These are phyloP conservation scores for Mantis religiosa DNA, from an alignment of 2,888 invertebrate genomes.

Conservation along the genomic window DNA sequence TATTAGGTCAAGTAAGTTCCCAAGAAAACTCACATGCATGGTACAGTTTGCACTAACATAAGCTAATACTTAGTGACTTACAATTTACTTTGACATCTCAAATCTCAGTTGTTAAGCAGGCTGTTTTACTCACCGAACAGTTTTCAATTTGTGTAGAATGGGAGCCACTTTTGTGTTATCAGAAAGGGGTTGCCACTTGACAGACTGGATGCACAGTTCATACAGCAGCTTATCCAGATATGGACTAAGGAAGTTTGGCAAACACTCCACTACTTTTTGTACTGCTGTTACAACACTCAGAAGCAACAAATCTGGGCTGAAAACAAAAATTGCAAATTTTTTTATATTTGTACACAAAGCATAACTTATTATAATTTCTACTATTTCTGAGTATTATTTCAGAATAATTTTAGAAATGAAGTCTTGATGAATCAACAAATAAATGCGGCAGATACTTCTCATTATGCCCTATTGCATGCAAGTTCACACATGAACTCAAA, in stretches of 20 bases:
- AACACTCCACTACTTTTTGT: constrained; percentile 74
- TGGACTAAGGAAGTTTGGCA: constrained; percentile 80
- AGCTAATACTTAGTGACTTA: too few species aligned
- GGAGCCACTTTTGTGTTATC: constrained; percentile 38
- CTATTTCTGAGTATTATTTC: neutral
- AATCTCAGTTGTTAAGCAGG: too few species aligned
- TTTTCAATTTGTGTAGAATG: constrained; percentile 34
- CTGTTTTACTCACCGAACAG: constrained; percentile 35
- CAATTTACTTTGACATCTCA: too few species aligned
- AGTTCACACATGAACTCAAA: too few species aligned
- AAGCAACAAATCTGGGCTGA: constrained; percentile 55
- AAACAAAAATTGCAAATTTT: neutral
- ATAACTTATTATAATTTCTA: neutral
- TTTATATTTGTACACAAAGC: neutral
- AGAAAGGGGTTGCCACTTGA: constrained; percentile 12
- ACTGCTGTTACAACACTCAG: constrained; percentile 73
- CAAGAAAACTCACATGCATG: too few species aligned
- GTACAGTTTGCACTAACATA: too few species aligned
- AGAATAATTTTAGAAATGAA: neutral
- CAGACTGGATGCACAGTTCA: constrained; percentile 55
- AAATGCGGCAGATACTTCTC: too few species aligned
- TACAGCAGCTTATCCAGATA: constrained; percentile 70
- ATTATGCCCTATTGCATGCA: too few species aligned
- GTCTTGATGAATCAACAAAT: too few species aligned
- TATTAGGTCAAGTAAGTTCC: too few species aligned